Conservation (phyloP, 92 coral and sea anemone genomes). For the Epizoanthus stellaris region DNA sequence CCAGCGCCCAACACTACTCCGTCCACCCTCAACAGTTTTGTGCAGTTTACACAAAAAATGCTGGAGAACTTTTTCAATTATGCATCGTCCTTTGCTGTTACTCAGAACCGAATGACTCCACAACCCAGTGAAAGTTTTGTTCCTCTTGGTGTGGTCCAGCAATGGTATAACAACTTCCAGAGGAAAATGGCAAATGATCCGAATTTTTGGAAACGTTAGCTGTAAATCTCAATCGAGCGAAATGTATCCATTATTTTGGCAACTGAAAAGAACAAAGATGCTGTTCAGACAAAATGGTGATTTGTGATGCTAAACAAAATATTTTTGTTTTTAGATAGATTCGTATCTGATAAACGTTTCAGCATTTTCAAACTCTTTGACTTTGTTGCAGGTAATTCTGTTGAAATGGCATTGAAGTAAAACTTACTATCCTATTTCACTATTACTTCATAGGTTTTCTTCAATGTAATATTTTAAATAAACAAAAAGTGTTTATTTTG, state of each 20-base stretch:
- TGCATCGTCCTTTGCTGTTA: constrained; percentile 85
- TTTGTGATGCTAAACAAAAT: neutral
- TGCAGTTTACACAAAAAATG: constrained; percentile 95
- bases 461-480: too few relatives aligned
- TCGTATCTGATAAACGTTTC: too few relatives aligned
- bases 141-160: constrained; percentile 87
- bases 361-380: too few relatives aligned
- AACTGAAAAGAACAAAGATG: neutral
- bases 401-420: too few relatives aligned
- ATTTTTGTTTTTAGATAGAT: too few relatives aligned
- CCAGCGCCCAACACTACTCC: constrained; percentile 82
- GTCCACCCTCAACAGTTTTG: constrained; percentile 87
- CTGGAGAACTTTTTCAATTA: constrained; percentile 92
- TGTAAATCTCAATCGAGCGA: neutral
- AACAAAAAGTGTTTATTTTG: too few relatives aligned
- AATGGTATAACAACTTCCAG: constrained; percentile 87
- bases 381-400: too few relatives aligned
- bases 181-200: constrained; percentile 91
- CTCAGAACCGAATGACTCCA: constrained; percentile 96
- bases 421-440: too few relatives aligned
- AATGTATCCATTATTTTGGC: neutral
- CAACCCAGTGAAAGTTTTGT: constrained; percentile 86
- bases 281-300: neutral
- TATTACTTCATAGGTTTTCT: too few relatives aligned
- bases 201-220: constrained; percentile 82